These are phyloP conservation scores for Nyctalus aviator DNA, from an alignment of 2,797 vertebrate genomes.

Conservation along the genomic window DNA sequence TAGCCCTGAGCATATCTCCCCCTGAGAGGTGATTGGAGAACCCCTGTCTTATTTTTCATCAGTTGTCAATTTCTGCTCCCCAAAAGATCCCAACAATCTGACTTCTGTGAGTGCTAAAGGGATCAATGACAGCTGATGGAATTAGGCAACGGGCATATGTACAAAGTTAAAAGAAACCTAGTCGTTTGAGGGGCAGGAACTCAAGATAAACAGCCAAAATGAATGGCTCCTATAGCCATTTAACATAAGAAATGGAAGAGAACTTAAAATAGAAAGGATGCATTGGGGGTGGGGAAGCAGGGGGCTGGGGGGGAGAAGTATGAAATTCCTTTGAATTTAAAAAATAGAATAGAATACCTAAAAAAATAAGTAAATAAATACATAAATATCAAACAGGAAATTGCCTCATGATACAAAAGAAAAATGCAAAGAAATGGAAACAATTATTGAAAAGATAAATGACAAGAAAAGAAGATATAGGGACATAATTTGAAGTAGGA, in stretches of 20 bases:
- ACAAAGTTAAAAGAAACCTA: background rate
- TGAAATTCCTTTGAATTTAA: constrained; percentile 20
- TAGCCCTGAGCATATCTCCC: background rate
- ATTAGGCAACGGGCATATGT: background rate
- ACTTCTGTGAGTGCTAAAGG: background rate
- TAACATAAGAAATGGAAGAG: constrained; percentile 12
- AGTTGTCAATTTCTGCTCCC: background rate
- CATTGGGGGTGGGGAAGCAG: background rate
- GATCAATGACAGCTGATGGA: background rate
- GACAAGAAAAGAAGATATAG: background rate
- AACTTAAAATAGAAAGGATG: constrained; percentile 19
- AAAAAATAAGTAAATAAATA: background rate
- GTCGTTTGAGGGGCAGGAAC: constrained; percentile 14
- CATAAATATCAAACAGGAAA: background rate
- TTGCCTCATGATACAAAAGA: constrained; percentile 16
- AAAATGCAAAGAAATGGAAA: constrained; percentile 10
- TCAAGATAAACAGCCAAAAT: constrained; percentile 4
- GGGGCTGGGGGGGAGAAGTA: background rate
- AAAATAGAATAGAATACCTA: background rate
- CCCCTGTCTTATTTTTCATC: constrained; percentile 27
- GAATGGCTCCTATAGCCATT: background rate
- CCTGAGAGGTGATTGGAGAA: background rate
- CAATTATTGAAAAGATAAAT: background rate
- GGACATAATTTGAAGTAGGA: background rate
- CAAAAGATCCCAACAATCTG: background rate